phyloP scores from a whole-genome alignment of 2,113 vertebrate genomes.

The Heptranchias perlo region DNA sequence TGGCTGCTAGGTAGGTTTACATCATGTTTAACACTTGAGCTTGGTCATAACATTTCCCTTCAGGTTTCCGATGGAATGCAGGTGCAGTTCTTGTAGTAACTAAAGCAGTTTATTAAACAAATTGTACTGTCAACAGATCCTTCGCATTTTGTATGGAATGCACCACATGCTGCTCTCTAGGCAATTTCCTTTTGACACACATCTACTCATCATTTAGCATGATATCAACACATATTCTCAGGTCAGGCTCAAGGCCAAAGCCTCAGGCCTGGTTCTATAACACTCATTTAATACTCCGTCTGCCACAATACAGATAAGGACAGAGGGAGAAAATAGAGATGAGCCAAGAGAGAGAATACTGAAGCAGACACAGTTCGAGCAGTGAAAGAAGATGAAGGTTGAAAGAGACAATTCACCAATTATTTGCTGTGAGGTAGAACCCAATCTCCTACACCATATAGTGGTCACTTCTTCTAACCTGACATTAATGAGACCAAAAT shows the following conservation, averaged over 20 bases:
- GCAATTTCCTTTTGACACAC: slow-evolving; percentile 3
- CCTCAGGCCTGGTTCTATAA: background rate
- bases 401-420: background rate
- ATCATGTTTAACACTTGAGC: background rate
- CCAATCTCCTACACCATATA: background rate
- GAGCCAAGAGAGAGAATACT: background rate
- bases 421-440: background rate
- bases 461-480: background rate
- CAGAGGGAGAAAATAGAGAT: background rate
- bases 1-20: background rate
- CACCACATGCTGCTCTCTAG: slow-evolving; percentile 2
- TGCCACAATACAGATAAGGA: background rate
- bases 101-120: slow-evolving; percentile 8
- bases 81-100: background rate
- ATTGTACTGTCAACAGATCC: background rate
- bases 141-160: background rate
- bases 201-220: slow-evolving; percentile 26
- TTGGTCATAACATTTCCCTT: background rate
- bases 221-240: slow-evolving; percentile 22
- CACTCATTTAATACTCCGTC: slow-evolving; percentile 25
- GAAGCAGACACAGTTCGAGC: background rate
- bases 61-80: background rate
- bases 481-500: background rate
- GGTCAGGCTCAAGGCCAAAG: slow-evolving; percentile 18
- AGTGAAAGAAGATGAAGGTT: background rate